phyloP scores from a whole-genome alignment of 1,140 invertebrate genomes.

The Formica exsecta region DNA sequence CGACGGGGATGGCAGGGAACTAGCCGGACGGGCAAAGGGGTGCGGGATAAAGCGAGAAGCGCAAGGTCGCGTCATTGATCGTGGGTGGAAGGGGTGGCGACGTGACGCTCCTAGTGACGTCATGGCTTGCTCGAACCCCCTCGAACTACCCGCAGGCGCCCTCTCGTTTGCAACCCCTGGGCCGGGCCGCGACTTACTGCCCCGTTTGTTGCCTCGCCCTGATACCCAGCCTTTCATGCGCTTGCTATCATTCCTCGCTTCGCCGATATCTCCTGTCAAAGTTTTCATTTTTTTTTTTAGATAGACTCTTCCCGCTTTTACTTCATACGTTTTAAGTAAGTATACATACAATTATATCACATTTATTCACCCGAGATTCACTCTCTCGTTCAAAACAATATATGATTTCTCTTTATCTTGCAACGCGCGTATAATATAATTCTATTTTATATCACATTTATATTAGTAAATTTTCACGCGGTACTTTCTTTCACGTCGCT shows the following conservation, averaged over 20 bases:
- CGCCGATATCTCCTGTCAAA: constrained; percentile 36
- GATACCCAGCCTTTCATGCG: constrained; percentile 53
- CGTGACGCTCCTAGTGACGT: constrained; percentile 86
- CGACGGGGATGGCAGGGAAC: constrained; percentile 33
- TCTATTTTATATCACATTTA: not conserved
- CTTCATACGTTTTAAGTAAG: not conserved
- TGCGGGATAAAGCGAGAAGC: constrained; percentile 62
- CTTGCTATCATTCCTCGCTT: constrained; percentile 19
- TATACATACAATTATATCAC: not conserved
- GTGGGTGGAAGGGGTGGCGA: constrained; percentile 75
- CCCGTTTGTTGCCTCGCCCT: constrained; percentile 75
- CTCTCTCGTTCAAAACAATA: not conserved
- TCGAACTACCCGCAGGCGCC: constrained; percentile 77
- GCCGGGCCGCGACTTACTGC: constrained; percentile 60
- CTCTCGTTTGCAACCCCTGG: constrained; percentile 69
- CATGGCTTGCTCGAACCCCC: constrained; percentile 79
- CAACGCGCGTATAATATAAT: not conserved
- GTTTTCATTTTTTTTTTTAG: not conserved
- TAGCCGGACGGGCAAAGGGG: constrained; percentile 39
- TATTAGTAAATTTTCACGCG: not conserved
- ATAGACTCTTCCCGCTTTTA: not conserved
- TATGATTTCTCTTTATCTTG: not conserved
- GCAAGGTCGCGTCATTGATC: constrained; percentile 86
- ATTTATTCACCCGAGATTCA: not conserved
- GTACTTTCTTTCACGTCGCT: constrained; percentile 21